Conservation (phyloP, 2,888 invertebrate species). For the Nemotelus nigrinus region DNA sequence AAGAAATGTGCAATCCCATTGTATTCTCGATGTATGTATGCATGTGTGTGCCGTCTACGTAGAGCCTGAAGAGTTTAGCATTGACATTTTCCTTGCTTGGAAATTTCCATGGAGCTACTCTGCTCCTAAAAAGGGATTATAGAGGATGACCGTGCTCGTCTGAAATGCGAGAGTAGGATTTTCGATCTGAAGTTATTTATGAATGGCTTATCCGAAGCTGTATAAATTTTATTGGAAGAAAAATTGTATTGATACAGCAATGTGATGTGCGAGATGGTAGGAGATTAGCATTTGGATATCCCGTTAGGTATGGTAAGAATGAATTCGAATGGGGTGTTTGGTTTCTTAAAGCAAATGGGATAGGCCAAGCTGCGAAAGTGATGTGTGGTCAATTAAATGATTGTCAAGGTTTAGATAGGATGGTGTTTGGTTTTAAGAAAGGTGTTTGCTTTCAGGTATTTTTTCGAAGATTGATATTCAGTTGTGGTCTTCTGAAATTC, state of each 20-base stretch:
- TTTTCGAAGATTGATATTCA: no score
- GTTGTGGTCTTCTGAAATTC: no score
- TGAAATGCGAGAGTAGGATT: conserved; percentile 30
- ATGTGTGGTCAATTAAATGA: no score
- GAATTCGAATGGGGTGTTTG: neutral
- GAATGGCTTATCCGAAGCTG: conserved; percentile 31
- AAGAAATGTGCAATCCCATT: conserved; percentile 25
- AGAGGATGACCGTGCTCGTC: conserved; percentile 26
- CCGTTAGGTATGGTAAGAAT: conserved; percentile 6
- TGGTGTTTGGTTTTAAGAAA: no score
- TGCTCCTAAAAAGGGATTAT: conserved; percentile 22
- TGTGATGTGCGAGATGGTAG: conserved; percentile 25
- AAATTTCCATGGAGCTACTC: conserved; percentile 28
- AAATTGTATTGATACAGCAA: conserved; percentile 35
- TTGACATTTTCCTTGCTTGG: conserved; percentile 33
- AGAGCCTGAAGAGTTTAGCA: neutral
- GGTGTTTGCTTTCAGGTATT: no score
- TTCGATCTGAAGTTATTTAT: conserved; percentile 42
- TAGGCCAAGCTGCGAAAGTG: no score
- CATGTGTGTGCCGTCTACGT: neutral
- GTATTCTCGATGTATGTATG: neutral
- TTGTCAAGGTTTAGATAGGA: no score
- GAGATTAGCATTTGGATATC: conserved; percentile 24
- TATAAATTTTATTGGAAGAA: conserved; percentile 41
- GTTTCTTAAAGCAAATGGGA: no score